Evolutionary conservation across 1,140 invertebrate genomes (phyloP).

Genomic region (Leptopilina boulardi): DNA sequence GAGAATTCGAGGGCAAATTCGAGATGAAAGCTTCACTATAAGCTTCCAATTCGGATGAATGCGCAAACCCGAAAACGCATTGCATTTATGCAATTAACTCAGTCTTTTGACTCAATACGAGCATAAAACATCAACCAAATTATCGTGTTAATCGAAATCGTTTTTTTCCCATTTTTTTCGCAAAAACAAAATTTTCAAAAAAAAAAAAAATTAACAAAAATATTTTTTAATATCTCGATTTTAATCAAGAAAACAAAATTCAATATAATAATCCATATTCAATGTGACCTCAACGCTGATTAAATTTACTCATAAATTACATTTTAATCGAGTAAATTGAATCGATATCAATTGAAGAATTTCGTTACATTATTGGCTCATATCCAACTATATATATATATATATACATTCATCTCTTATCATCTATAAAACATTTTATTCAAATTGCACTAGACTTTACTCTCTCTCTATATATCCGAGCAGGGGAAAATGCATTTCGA

Average conservation of each 20-base stretch:
- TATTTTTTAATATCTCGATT: no score
- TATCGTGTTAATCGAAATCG: conserved; percentile 18
- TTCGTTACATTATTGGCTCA: background rate
- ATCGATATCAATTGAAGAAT: background rate
- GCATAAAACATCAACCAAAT: conserved; percentile 12
- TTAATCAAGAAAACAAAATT: no score
- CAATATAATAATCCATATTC: background rate
- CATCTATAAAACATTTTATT: conserved; percentile 5
- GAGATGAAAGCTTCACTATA: conserved; percentile 29
- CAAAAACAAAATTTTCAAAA: background rate
- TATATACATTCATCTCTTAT: background rate
- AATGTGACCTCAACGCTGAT: background rate
- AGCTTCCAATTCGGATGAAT: conserved; percentile 23
- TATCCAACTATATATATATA: background rate
- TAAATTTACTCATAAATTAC: background rate
- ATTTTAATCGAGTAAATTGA: conserved; percentile 1
- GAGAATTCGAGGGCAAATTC: conserved; percentile 15
- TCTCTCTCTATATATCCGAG: background rate
- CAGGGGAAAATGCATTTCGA: background rate
- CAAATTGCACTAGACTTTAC: background rate
- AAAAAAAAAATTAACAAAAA: no score
- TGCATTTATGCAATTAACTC: conserved; percentile 1
- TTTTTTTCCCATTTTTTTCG: background rate
- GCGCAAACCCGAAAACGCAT: background rate
- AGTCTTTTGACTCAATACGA: background rate